Conservation (phyloP, 92 coral and sea anemone species). For the Siderastrea siderea region DNA sequence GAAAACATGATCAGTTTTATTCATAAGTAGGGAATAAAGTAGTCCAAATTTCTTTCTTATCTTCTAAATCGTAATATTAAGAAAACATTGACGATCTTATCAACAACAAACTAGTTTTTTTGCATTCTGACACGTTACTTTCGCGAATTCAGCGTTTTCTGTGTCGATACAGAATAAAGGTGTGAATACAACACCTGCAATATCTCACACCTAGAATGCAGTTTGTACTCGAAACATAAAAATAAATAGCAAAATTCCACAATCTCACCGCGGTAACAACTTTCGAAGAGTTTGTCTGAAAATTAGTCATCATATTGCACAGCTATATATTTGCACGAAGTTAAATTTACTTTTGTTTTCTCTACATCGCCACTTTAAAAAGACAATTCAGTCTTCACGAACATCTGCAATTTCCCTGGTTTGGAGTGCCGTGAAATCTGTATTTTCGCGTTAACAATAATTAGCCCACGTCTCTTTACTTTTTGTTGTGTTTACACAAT, state of each 20-base stretch:
- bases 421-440: neutral
- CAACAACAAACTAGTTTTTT: neutral
- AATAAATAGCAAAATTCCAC: neutral
- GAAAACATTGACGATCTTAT: no score
- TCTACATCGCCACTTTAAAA: no score
- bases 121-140: neutral
- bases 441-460: neutral
- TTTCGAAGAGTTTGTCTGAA: neutral
- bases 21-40: no score
- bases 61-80: no score
- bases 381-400: neutral
- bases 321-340: no score
- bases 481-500: neutral
- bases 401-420: neutral
- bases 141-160: constrained; percentile 19
- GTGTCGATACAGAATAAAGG: neutral
- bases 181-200: constrained; percentile 12
- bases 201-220: neutral
- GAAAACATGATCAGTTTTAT: neutral
- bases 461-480: no score
- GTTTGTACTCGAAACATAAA: neutral
- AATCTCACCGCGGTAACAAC: neutral
- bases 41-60: no score
- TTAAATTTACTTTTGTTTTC: neutral
- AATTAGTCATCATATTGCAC: neutral